phyloP scores from a whole-genome alignment of 2,113 vertebrate species.

The Bombycilla garrulus region DNA sequence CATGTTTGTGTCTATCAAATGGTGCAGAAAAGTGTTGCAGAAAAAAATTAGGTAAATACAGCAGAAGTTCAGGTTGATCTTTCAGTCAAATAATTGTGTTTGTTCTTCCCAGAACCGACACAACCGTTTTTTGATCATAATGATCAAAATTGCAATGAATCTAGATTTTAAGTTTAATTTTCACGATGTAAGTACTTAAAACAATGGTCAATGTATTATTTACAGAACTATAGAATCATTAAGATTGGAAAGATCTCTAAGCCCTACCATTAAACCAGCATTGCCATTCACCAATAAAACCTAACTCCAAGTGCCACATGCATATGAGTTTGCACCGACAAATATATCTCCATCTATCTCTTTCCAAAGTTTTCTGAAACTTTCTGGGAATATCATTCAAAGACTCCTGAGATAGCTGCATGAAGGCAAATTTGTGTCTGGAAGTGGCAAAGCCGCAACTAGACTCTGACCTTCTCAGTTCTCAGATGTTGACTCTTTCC shows the following conservation, averaged over 20 bases:
- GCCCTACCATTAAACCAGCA: neutral
- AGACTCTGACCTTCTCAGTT: neutral
- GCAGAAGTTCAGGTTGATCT: slow-evolving; percentile 3
- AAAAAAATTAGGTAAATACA: neutral
- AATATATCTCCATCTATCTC: neutral
- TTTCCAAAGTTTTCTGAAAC: neutral
- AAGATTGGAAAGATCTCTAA: neutral
- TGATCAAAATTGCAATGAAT: neutral
- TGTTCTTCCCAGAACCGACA: neutral
- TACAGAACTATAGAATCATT: neutral
- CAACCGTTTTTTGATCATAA: neutral
- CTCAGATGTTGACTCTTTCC: neutral
- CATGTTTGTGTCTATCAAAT: neutral
- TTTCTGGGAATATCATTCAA: neutral
- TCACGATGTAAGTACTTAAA: neutral
- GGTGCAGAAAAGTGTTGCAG: neutral
- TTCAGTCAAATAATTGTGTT: slow-evolving; percentile 6
- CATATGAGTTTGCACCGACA: neutral
- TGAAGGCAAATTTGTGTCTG: neutral
- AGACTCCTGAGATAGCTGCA: neutral
- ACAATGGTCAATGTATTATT: neutral
- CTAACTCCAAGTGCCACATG: neutral
- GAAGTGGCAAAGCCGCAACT: neutral
- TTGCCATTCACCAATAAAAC: neutral
- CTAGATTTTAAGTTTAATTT: neutral